Evolutionary conservation across 2,113 vertebrate species (phyloP).

Genomic region (Mus pahari): DNA sequence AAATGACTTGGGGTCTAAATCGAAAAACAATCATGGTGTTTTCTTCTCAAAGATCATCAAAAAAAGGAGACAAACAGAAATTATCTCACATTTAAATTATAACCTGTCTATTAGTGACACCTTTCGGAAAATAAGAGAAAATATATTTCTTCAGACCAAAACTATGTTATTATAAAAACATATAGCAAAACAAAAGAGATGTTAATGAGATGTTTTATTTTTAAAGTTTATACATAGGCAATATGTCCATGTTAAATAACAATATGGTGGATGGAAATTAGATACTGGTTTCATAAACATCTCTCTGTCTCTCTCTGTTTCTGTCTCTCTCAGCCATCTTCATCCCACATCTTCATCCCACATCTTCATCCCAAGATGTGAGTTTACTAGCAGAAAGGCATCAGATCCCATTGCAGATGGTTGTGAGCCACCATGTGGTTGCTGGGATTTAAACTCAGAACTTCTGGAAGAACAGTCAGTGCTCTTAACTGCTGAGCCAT

Average conservation of each 20-base stretch:
- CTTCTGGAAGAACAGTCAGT: too few species aligned
- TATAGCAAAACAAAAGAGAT: neutral
- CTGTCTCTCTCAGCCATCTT: neutral
- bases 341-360: neutral
- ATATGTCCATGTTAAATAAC: neutral
- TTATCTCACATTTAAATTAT: neutral
- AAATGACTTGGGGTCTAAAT: constrained; percentile 4
- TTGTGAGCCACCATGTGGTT: too few species aligned
- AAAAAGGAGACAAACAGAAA: neutral
- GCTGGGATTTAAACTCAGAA: too few species aligned
- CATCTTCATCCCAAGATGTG: neutral
- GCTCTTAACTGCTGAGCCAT: too few species aligned
- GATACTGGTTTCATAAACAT: neutral
- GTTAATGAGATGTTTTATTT: neutral
- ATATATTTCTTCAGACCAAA: constrained; percentile 14
- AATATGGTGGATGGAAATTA: neutral
- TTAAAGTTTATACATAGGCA: neutral
- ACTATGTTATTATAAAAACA: constrained; percentile 22
- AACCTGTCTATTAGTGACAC: neutral
- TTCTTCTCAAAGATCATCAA: constrained; percentile 27
- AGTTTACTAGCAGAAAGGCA: neutral
- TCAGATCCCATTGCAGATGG: too few species aligned
- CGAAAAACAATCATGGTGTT: constrained; percentile 14
- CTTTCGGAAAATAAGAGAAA: constrained; percentile 40
- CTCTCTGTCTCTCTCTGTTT: neutral